Base-by-base conservation (phyloP, 1,140 invertebrate species). In the Zaprionus vittiger region DNA sequence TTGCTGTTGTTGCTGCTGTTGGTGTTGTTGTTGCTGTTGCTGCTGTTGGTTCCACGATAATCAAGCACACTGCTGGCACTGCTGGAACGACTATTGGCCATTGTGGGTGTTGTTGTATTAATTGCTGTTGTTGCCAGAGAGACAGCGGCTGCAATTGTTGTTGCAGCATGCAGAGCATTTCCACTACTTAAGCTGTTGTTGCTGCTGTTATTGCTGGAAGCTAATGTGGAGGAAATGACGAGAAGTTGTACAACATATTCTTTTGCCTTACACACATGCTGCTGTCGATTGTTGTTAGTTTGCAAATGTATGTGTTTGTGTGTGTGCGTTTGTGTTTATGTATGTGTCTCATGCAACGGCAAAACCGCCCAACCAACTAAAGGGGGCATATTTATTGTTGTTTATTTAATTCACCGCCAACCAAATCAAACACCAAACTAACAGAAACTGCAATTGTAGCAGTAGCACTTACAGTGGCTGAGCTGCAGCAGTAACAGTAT, bases 31-130 rank as follows among this genome's bases (percentile, higher is more conserved):
- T 4, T 70, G 57, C 41, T 70, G 44, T 15, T 81, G 60, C 12
- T 71, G 20, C 22, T 57, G 6, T 22, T 74, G 24, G 17, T 62
- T 14, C 63, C 63, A 20, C 84, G 84, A 47, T 84, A 87, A 55
- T 89, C 84, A 2, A 90, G 44, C 2, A 90, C 68, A n/a, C 85
- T 76, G 47, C 67, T 90, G 17, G 69, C 80, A 24, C 72, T 90
- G 55, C 79, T 81, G 4, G 81, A 52, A 4, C 84, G 81, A 44
- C 76, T 89, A 38, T 76, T 87, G 3, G 67, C 72, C 75, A 84
- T 85, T 57, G 84, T 85, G 54, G 90, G 84, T 20, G 87, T 87
- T 17, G 91, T 90, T 47, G 91, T 91, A 31, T 86, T 91, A 15
- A 90, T 91, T 5, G 91, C 91, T 12, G 84, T 91, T 37, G 86